phyloP scores from a whole-genome alignment of 1,140 invertebrate genomes.

The Dreissena polymorpha region DNA sequence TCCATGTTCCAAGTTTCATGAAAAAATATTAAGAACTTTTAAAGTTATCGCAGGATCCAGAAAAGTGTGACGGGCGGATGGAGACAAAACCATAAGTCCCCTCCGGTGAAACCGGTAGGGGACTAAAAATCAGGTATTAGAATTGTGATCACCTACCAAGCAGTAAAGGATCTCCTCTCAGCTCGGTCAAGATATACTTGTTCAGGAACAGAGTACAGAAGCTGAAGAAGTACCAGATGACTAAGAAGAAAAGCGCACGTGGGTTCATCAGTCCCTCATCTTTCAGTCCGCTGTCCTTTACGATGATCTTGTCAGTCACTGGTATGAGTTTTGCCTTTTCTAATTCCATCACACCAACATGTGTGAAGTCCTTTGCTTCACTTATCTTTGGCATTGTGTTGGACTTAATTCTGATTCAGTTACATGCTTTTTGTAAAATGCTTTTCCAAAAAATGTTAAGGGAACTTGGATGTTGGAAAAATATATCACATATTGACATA shows the following conservation, averaged over 20 bases:
- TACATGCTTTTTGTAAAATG: too few species aligned
- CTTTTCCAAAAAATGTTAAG: too few species aligned
- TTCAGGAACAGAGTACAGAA: constrained; percentile 88
- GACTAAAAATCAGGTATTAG: too few species aligned
- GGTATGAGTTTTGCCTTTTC: constrained; percentile 53
- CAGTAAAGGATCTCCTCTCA: constrained; percentile 88
- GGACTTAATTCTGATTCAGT: too few species aligned
- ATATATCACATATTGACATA: too few species aligned
- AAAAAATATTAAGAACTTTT: too few species aligned
- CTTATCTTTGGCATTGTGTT: not conserved
- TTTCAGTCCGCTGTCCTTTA: not conserved
- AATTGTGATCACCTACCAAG: constrained; percentile 83
- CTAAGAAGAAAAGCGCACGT: constrained; percentile 85
- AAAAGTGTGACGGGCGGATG: too few species aligned
- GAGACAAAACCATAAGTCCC: too few species aligned
- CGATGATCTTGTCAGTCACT: constrained; percentile 57
- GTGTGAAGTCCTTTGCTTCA: not conserved
- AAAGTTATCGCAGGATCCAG: too few species aligned
- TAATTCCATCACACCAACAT: constrained; percentile 52
- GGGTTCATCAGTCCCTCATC: constrained; percentile 80
- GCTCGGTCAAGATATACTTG: constrained; percentile 90
- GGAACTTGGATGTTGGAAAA: too few species aligned
- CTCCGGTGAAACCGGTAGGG: too few species aligned
- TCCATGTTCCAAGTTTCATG: too few species aligned
- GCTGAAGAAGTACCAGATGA: constrained; percentile 90